Percentiles rank a stretch among this genome's conserved stretches.
These are phyloP conservation scores for Sebastolobus altivelis DNA, from an alignment of 2,797 vertebrate species.

Conservation along the genomic window DNA sequence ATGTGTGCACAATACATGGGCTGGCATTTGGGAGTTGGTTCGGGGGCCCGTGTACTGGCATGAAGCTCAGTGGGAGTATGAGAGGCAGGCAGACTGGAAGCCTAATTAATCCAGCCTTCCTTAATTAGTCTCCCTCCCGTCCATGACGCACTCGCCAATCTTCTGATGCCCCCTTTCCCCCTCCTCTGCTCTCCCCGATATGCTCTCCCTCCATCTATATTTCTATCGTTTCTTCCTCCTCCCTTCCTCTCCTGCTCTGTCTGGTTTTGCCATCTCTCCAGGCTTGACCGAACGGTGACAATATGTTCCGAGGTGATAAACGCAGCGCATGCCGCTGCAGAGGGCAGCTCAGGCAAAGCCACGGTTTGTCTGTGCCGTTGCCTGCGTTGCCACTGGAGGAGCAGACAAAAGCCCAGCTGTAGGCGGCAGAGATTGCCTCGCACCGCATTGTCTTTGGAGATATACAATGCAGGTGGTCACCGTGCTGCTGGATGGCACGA, in stretches of 20 bases:
- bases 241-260: conserved; percentile 31
- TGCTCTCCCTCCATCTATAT: conserved; percentile 21
- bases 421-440: conserved; percentile 54
- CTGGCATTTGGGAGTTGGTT: conserved; percentile 62
- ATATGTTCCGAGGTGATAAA: conserved; percentile 84
- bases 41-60: conserved; percentile 64
- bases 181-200: conserved; percentile 25
- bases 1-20: conserved; percentile 68
- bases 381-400: conserved; percentile 63
- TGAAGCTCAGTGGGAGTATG: conserved; percentile 75
- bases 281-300: conserved; percentile 68
- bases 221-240: conserved; percentile 24
- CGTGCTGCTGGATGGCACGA: conserved; percentile 49
- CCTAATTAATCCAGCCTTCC: conserved; percentile 82
- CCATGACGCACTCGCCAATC: conserved; percentile 70
- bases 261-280: conserved; percentile 63
- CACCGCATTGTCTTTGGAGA: conserved; percentile 68
- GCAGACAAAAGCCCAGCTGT: conserved; percentile 79
- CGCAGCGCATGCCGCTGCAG: conserved; percentile 57
- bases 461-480: conserved; percentile 76
- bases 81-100: conserved; percentile 77
- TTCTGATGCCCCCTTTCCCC: conserved; percentile 45
- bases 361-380: conserved; percentile 62
- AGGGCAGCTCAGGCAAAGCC: conserved; percentile 70
- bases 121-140: conserved; percentile 82